These are phyloP conservation scores for Galemys pyrenaicus DNA, from an alignment of 2,113 vertebrate species.

Conservation along the genomic window DNA sequence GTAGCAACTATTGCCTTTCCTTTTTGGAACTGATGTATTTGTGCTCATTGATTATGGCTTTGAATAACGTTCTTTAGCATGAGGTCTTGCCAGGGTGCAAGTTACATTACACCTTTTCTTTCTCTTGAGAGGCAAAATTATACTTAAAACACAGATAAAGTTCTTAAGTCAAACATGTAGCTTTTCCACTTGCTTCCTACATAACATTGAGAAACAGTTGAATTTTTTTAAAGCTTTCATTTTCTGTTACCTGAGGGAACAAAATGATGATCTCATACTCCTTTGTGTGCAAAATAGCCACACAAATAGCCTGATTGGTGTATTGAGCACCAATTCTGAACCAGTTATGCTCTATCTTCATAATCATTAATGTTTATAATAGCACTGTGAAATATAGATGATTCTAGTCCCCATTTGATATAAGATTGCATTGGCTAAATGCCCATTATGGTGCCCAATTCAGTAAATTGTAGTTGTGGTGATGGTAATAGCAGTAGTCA, in stretches of 20 bases:
- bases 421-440: neutral
- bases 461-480: neutral
- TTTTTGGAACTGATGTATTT: neutral
- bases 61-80: neutral
- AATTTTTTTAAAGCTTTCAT: neutral
- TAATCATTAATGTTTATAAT: neutral
- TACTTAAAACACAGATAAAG: slow-evolving; percentile 19
- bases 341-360: too few species aligned
- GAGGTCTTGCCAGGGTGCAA: neutral
- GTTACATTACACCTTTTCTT: neutral
- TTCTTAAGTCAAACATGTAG: neutral
- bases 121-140: neutral
- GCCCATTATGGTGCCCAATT: neutral
- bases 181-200: neutral
- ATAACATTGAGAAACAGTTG: neutral
- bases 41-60: neutral
- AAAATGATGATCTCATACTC: neutral
- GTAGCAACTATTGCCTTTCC: neutral
- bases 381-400: neutral
- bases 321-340: neutral
- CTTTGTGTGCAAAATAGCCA: neutral
- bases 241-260: neutral
- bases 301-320: too few species aligned
- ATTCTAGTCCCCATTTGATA: neutral
- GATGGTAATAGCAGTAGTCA: neutral